Evolutionary conservation across 2,888 invertebrate species (phyloP).

Genomic region (Lasioglossum oenotherae): DNA sequence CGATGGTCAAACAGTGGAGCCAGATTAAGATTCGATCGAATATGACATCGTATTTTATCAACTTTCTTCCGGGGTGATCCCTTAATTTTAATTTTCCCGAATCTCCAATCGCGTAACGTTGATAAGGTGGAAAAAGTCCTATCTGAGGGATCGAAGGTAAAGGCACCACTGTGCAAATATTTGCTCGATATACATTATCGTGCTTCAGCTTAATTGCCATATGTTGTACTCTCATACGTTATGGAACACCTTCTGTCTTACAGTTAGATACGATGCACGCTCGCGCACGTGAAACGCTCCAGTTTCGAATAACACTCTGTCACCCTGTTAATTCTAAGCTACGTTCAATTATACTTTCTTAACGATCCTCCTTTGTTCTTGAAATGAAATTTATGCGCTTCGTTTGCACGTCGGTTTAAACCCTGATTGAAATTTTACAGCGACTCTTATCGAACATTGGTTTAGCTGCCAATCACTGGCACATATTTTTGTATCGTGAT

Average conservation of each 20-base stretch:
- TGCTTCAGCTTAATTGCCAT: constrained; percentile 79
- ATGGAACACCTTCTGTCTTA: constrained; percentile 64
- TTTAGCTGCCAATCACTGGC: not conserved
- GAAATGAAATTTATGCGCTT: constrained; percentile 15
- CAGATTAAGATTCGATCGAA: not conserved
- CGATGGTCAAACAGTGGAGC: not conserved
- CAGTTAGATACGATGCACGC: constrained; percentile 36
- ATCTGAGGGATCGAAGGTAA: constrained; percentile 65
- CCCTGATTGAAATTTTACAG: constrained; percentile 5
- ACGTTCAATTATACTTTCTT: not conserved
- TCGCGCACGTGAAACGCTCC: constrained; percentile 17
- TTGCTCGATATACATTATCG: constrained; percentile 78
- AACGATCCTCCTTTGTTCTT: constrained; percentile 16
- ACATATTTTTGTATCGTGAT: not conserved
- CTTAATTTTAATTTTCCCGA: constrained; percentile 51
- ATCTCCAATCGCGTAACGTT: constrained; percentile 52
- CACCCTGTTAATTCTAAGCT: constrained; percentile 17
- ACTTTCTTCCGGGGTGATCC: constrained; percentile 5
- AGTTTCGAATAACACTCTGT: constrained; percentile 17
- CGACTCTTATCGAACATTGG: not conserved
- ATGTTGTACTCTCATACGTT: constrained; percentile 77
- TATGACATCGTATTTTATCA: not conserved
- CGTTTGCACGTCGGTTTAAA: not conserved
- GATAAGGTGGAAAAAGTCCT: constrained; percentile 66
- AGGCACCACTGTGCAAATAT: constrained; percentile 79